A percentile compares a stretch with the other conserved stretches of the same genome.
phyloP scores from a whole-genome alignment of 2,888 invertebrate species.

The Ferrisia virgata region DNA sequence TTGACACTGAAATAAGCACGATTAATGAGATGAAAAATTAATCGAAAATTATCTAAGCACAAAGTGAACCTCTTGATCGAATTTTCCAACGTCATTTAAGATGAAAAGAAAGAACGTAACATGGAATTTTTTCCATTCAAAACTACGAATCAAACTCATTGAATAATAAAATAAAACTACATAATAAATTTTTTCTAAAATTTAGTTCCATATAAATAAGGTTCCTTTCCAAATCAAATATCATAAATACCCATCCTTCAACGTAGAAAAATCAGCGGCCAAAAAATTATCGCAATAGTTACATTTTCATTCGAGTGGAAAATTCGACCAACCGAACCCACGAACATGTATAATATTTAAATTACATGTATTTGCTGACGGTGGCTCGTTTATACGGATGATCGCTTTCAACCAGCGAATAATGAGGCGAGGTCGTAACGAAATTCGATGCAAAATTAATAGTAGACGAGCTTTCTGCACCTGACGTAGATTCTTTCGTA shows the following conservation, averaged over 20 bases:
- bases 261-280: neutral
- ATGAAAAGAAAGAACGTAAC: no score
- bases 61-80: no score
- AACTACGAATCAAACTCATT: no score
- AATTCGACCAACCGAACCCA: neutral
- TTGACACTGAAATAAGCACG: conserved; percentile 62
- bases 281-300: neutral
- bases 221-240: no score
- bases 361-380: conserved; percentile 75
- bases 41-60: no score
- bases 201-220: no score
- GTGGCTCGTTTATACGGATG: conserved; percentile 92
- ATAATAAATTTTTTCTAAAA: no score
- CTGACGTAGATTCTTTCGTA: conserved; percentile 47
- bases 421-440: conserved; percentile 77
- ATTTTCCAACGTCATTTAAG: neutral
- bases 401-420: conserved; percentile 90
- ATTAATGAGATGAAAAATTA: no score
- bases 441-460: conserved; percentile 48
- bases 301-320: neutral
- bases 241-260: no score
- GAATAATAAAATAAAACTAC: no score
- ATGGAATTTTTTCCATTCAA: no score
- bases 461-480: conserved; percentile 50
- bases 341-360: neutral